Conservation (phyloP, 2,113 vertebrate genomes). For the Oxygymnocypris stewartii region DNA sequence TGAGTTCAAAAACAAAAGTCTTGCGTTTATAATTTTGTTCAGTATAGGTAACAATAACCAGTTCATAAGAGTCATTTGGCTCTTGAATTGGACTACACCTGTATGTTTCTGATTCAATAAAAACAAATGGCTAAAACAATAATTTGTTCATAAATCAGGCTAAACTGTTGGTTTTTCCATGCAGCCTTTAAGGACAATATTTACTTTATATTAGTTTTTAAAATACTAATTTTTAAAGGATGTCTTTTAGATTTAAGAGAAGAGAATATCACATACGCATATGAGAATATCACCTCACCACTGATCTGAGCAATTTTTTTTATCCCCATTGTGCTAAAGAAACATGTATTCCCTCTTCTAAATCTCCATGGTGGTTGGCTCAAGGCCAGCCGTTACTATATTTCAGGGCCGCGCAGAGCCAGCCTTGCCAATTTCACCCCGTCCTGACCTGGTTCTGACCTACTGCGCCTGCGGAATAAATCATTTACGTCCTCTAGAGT, state of each 20-base stretch:
- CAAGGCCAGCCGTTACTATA: conserved; percentile 44
- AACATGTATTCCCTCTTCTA: not conserved
- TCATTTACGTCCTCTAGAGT: conserved; percentile 57
- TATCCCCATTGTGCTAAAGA: not conserved
- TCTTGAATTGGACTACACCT: not conserved
- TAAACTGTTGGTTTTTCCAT: not conserved
- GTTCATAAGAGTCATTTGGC: not conserved
- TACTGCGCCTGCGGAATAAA: conserved; percentile 52
- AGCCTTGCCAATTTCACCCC: conserved; percentile 32
- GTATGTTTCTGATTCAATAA: not conserved
- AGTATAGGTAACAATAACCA: not conserved
- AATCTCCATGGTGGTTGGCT: conserved; percentile 44
- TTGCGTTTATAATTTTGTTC: no score
- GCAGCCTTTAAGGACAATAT: not conserved
- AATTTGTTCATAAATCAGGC: not conserved
- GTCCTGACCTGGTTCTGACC: conserved; percentile 58
- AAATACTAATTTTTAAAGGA: not conserved
- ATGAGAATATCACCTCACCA: not conserved
- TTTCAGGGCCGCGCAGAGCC: conserved; percentile 43
- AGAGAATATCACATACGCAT: not conserved
- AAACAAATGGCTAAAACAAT: not conserved
- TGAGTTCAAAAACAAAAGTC: no score
- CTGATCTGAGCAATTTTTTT: not conserved
- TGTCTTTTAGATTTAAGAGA: not conserved
- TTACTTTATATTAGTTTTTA: not conserved